A percentile compares a stretch with the other conserved stretches of the same genome.
phyloP scores from a whole-genome alignment of 2,113 vertebrate species.

The Dromas ardeola region DNA sequence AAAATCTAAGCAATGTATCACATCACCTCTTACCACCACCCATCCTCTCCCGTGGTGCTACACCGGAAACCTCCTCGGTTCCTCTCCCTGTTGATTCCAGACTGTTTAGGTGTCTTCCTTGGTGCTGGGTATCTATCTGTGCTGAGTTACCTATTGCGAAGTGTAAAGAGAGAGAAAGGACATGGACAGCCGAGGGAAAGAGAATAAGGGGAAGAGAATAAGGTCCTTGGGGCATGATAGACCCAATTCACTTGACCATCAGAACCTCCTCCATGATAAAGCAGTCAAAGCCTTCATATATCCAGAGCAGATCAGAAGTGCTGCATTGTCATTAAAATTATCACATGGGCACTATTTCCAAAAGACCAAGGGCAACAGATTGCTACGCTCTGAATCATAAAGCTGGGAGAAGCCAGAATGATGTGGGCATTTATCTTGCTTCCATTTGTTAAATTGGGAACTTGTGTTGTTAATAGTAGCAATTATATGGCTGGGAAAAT shows the following conservation, averaged over 20 bases:
- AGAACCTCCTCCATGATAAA: background rate
- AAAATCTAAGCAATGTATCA: background rate
- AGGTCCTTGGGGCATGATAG: background rate
- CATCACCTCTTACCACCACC: background rate
- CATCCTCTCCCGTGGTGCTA: background rate
- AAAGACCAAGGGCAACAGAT: constrained; percentile 27
- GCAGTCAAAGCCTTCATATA: background rate
- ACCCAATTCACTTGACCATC: background rate
- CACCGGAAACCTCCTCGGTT: background rate
- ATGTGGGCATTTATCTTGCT: constrained; percentile 18
- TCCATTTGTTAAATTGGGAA: constrained; percentile 44
- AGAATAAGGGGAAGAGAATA: background rate
- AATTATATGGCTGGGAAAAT: constrained; percentile 58
- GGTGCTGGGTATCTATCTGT: background rate
- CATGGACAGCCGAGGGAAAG: background rate
- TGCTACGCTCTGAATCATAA: constrained; percentile 1
- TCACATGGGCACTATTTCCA: background rate
- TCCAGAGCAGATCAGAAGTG: background rate
- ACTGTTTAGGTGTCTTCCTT: background rate
- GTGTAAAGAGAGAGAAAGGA: background rate
- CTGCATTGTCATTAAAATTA: constrained; percentile 44
- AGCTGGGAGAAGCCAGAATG: constrained; percentile 3
- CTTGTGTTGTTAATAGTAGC: constrained; percentile 25
- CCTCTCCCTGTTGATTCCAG: background rate
- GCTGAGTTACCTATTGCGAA: background rate